phyloP scores from a whole-genome alignment of 2,113 vertebrate species.

The Lanius collurio region DNA sequence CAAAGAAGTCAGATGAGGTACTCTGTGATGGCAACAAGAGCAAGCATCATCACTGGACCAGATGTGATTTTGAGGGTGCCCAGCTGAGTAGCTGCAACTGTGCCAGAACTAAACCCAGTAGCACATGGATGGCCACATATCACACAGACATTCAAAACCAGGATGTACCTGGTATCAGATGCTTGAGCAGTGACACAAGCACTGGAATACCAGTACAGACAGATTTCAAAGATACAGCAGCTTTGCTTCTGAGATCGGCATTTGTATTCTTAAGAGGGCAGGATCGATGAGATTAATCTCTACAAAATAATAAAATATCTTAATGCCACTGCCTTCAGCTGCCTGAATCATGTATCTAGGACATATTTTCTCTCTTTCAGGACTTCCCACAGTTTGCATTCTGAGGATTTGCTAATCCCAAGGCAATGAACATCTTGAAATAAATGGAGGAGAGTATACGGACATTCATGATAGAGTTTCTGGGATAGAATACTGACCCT shows the following conservation, averaged over 20 bases:
- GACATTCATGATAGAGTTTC: neutral
- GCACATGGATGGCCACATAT: too few species aligned
- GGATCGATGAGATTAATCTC: neutral
- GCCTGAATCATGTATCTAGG: neutral
- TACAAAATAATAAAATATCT: neutral
- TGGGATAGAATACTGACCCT: neutral
- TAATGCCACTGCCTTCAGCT: neutral
- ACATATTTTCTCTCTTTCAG: neutral
- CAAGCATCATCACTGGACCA: neutral
- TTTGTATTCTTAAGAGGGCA: neutral
- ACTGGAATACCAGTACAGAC: neutral
- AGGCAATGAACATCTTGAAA: neutral
- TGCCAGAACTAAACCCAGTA: neutral
- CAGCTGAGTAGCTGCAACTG: neutral
- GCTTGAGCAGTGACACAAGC: neutral
- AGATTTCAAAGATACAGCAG: neutral
- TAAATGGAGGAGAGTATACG: neutral
- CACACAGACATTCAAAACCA: neutral
- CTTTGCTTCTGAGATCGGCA: neutral
- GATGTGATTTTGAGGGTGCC: fast-evolving
- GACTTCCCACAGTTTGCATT: neutral
- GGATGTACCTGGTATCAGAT: neutral
- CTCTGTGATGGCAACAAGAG: neutral
- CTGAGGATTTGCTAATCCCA: neutral
- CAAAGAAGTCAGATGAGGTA: neutral